Evolutionary conservation across 2,888 invertebrate species (phyloP).

Genomic region (Xestia xanthographa): DNA sequence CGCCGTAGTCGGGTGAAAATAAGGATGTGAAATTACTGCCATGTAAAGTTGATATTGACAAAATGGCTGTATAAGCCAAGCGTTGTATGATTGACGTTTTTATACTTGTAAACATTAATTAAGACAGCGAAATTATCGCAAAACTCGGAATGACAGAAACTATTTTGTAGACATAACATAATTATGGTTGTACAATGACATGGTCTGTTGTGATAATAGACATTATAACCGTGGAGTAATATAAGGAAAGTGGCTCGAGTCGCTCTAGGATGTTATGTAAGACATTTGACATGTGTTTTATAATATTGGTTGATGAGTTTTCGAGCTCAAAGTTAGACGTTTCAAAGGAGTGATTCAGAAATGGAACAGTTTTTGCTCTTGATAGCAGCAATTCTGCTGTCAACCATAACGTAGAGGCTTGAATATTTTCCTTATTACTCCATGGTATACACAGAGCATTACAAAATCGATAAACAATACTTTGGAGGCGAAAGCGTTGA

Average conservation of each 20-base stretch:
- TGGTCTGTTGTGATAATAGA: conserved; percentile 28
- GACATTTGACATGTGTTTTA: not conserved
- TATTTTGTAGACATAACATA: not conserved
- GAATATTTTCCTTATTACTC: conserved; percentile 25
- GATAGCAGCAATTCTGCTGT: conserved; percentile 4
- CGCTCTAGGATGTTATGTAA: not conserved
- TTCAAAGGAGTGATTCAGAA: too few species aligned
- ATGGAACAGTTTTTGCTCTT: not conserved
- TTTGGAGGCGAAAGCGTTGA: not conserved
- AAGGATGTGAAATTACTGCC: conserved; percentile 28
- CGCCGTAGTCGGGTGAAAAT: too few species aligned
- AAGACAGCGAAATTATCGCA: conserved; percentile 22
- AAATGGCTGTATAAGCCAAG: conserved; percentile 23
- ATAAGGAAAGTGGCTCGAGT: conserved; percentile 17
- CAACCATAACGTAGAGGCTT: conserved; percentile 1
- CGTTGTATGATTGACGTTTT: conserved; percentile 24
- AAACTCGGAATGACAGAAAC: not conserved
- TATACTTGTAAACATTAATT: conserved; percentile 8
- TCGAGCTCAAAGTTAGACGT: not conserved
- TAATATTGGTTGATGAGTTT: not conserved
- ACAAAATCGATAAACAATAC: not conserved
- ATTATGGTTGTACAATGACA: conserved; percentile 24
- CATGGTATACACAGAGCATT: not conserved
- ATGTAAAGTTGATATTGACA: conserved; percentile 2
- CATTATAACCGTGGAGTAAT: conserved; percentile 13